These are phyloP conservation scores for Oriolus oriolus DNA, from an alignment of 2,113 vertebrate species.

Conservation along the genomic window DNA sequence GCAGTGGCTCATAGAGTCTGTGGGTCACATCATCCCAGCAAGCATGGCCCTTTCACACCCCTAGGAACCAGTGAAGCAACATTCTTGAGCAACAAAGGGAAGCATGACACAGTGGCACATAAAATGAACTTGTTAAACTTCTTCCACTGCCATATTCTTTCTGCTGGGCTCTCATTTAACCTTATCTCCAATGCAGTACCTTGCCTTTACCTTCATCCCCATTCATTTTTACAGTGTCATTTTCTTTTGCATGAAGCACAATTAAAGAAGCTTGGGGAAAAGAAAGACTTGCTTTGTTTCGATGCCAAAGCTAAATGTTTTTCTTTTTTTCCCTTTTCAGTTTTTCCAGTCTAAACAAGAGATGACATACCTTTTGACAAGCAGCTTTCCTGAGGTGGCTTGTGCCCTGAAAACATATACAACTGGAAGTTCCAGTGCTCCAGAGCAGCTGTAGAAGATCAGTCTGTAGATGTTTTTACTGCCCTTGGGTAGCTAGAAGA, in stretches of 20 bases:
- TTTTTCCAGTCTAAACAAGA: neutral
- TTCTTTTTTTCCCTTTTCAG: neutral
- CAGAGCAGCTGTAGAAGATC: neutral
- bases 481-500: neutral
- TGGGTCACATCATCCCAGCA: conserved; percentile 17
- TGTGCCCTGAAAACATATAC: neutral
- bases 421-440: neutral
- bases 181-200: neutral
- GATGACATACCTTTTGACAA: conserved; percentile 11
- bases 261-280: neutral
- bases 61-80: conserved; percentile 52
- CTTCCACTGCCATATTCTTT: neutral
- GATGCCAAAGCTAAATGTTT: neutral
- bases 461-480: neutral
- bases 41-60: conserved; percentile 36
- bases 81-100: conserved; percentile 52
- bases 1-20: neutral
- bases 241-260: neutral
- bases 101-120: conserved; percentile 32
- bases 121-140: conserved; percentile 35
- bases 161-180: neutral
- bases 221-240: neutral
- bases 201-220: neutral
- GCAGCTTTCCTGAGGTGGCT: neutral
- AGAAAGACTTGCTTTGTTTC: neutral